phyloP scores from a whole-genome alignment of 2,888 invertebrate genomes.

The Lasioglossum calceatum region DNA sequence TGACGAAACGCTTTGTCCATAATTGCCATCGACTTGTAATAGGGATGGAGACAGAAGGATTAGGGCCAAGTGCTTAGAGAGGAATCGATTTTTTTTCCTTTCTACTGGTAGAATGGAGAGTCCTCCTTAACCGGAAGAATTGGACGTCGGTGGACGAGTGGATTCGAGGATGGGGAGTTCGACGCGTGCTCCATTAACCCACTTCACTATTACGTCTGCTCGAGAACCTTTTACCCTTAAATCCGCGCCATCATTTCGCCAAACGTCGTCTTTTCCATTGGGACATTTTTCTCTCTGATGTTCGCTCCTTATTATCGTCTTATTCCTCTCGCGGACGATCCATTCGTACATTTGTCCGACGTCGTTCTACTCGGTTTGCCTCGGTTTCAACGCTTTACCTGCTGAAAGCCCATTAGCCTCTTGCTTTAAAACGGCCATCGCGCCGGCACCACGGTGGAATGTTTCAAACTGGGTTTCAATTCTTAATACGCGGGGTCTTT shows the following conservation, averaged over 20 bases:
- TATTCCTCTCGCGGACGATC: background rate
- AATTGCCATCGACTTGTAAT: background rate
- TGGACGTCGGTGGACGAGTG: background rate
- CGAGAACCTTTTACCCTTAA: background rate
- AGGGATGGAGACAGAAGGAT: background rate
- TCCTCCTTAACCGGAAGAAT: background rate
- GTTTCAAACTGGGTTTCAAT: background rate
- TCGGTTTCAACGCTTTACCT: background rate
- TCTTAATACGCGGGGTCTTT: background rate
- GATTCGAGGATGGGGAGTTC: background rate
- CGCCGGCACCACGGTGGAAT: background rate
- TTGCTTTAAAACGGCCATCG: background rate
- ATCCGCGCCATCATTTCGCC: constrained; percentile 3
- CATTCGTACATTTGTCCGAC: constrained; percentile 7
- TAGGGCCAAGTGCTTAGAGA: background rate
- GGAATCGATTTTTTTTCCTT: background rate
- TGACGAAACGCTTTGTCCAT: background rate
- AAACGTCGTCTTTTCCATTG: background rate
- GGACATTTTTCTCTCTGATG: background rate
- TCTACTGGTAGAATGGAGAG: background rate
- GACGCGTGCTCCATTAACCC: background rate
- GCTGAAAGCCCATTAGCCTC: background rate
- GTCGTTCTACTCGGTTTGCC: background rate
- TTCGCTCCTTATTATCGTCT: background rate
- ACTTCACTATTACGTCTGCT: background rate